phyloP scores from a whole-genome alignment of 2,888 invertebrate genomes.

The Caenorhabditis sp. region DNA sequence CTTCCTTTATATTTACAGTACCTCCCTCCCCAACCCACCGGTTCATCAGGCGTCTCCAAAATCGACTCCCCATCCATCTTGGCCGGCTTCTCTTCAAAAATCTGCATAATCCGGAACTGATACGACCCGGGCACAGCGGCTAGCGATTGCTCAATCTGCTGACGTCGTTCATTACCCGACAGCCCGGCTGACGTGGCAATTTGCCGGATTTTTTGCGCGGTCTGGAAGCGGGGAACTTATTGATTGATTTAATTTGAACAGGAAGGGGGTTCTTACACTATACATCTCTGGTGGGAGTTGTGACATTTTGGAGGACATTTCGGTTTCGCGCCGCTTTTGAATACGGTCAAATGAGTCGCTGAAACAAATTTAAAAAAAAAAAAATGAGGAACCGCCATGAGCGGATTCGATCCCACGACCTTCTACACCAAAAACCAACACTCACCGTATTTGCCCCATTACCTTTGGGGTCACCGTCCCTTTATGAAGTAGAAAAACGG shows the following conservation, averaged over 20 bases:
- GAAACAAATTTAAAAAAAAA: no score
- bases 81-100: constrained; percentile 18
- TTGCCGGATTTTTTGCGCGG: constrained; percentile 27
- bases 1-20: background rate
- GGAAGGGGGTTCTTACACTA: constrained; percentile 11
- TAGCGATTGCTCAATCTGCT: constrained; percentile 24
- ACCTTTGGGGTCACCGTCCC: constrained; percentile 32
- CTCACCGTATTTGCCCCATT: constrained; percentile 25
- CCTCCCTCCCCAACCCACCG: constrained; percentile 2
- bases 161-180: constrained; percentile 32
- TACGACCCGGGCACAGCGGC: constrained; percentile 34
- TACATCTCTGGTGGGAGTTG: constrained; percentile 38
- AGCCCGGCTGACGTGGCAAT: constrained; percentile 32
- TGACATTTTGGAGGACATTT: constrained; percentile 22
- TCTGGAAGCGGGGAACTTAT: constrained; percentile 27
- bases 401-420: no score
- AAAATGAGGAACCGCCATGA: no score
- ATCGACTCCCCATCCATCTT: constrained; percentile 32
- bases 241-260: background rate
- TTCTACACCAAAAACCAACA: background rate
- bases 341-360: constrained; percentile 25
- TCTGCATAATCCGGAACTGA: constrained; percentile 22
- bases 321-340: constrained; percentile 27
- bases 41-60: constrained; percentile 15
- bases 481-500: constrained; percentile 29